Conservation (phyloP, 2,888 invertebrate species). For the Aquatica leii region DNA sequence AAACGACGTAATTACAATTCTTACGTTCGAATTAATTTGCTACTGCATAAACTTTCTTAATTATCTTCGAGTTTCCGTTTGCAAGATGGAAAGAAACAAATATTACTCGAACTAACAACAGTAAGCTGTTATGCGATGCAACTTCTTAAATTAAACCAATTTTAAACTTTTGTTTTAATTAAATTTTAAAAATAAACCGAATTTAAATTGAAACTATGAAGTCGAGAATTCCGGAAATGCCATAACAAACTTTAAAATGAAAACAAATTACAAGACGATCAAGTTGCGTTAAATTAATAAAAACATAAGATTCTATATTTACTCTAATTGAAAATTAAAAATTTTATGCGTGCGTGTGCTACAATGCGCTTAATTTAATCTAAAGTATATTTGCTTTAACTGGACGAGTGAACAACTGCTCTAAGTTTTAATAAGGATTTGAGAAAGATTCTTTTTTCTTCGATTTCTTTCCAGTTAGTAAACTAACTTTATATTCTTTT, state of each 20-base stretch:
- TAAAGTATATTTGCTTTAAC: no score
- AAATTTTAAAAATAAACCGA: constrained; percentile 21
- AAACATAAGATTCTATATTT: no score
- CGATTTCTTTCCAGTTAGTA: no score
- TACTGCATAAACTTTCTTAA: constrained; percentile 31
- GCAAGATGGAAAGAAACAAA: constrained; percentile 18
- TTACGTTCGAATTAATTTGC: constrained; percentile 10
- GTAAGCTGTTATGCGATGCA: constrained; percentile 7
- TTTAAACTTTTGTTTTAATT: constrained; percentile 22
- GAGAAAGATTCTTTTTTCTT: no score
- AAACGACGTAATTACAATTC: no score
- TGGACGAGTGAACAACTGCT: no score
- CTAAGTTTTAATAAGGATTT: no score
- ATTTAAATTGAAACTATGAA: constrained; percentile 21
- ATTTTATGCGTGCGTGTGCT: no score
- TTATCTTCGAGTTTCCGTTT: constrained; percentile 26
- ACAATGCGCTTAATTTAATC: no score
- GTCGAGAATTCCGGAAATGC: constrained; percentile 17
- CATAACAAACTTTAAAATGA: constrained; percentile 35
- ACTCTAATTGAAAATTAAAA: no score
- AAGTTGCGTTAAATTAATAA: constrained; percentile 43
- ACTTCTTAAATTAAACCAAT: constrained; percentile 22
- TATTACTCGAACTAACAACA: constrained; percentile 10
- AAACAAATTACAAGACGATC: constrained; percentile 51
- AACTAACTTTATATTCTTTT: no score